Percentiles rank a stretch among this genome's conserved stretches.
Evolutionary conservation across 1,140 invertebrate genomes (phyloP).

Genomic region (Bombus pascuorum): DNA sequence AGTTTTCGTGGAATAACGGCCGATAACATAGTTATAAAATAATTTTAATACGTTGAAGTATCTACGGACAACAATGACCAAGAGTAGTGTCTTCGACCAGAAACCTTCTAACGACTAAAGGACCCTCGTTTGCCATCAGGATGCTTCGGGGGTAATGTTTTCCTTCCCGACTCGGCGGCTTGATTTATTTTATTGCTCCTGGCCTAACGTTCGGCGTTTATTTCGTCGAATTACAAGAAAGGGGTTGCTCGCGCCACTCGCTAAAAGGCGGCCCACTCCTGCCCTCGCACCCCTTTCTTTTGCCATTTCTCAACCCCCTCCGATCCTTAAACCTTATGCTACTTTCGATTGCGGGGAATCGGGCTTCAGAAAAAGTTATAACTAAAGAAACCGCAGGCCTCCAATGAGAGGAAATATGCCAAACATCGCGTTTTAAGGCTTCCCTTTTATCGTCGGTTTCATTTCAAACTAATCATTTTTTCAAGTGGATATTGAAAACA

Average conservation of each 20-base stretch:
- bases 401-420: background rate
- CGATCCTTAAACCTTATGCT: constrained; percentile 57
- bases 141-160: constrained; percentile 69
- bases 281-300: constrained; percentile 26
- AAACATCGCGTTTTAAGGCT: background rate
- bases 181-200: constrained; percentile 74
- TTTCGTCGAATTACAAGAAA: constrained; percentile 74
- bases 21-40: too few relatives aligned
- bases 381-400: background rate
- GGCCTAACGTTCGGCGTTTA: constrained; percentile 73
- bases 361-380: background rate
- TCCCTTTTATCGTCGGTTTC: background rate
- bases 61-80: constrained; percentile 35
- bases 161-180: constrained; percentile 66
- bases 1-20: too few relatives aligned
- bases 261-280: constrained; percentile 62
- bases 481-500: accelerated
- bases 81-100: constrained; percentile 45
- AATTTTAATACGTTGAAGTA: background rate
- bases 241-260: constrained; percentile 71
- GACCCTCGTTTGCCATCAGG: constrained; percentile 69
- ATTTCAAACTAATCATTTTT: background rate
- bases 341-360: constrained; percentile 36
- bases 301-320: constrained; percentile 42
- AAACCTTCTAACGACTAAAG: constrained; percentile 57